These are phyloP conservation scores for Porites rus DNA, from an alignment of 92 coral and sea anemone species.

Conservation along the genomic window DNA sequence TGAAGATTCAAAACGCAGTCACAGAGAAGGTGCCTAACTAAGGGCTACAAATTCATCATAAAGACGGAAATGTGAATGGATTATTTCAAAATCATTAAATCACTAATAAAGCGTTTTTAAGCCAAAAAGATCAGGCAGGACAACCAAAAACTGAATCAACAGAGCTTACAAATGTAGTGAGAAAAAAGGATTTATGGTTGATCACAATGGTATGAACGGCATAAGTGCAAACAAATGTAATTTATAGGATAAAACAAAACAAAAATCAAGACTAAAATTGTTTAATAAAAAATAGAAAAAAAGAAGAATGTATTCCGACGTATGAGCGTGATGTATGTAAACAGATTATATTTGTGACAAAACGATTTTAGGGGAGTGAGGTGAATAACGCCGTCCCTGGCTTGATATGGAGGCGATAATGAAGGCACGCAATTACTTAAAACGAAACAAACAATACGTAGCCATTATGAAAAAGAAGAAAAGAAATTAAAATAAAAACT, in stretches of 20 bases:
- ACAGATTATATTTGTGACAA: background rate
- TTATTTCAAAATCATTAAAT: too few species aligned
- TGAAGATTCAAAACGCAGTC: too few species aligned
- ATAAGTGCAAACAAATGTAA: background rate
- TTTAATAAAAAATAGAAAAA: background rate
- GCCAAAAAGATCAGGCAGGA: too few species aligned
- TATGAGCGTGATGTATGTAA: background rate
- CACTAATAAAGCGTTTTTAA: too few species aligned
- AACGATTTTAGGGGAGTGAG: background rate
- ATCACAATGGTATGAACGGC: too few species aligned
- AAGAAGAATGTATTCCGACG: background rate
- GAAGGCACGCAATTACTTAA: conserved; percentile 11
- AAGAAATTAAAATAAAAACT: background rate
- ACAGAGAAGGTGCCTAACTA: background rate
- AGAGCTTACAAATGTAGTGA: too few species aligned
- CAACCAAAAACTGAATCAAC: too few species aligned
- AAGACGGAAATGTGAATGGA: too few species aligned
- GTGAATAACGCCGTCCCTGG: conserved; percentile 53
- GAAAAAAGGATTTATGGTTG: too few species aligned
- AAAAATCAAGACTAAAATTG: background rate
- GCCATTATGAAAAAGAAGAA: background rate
- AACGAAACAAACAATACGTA: background rate
- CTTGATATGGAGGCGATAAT: conserved; percentile 50
- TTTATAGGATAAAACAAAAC: background rate
- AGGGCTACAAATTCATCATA: background rate